Percentiles rank a stretch among this genome's conserved stretches.
Conservation (phyloP, 2,113 vertebrate species). For the Burhinus oedicnemus region DNA sequence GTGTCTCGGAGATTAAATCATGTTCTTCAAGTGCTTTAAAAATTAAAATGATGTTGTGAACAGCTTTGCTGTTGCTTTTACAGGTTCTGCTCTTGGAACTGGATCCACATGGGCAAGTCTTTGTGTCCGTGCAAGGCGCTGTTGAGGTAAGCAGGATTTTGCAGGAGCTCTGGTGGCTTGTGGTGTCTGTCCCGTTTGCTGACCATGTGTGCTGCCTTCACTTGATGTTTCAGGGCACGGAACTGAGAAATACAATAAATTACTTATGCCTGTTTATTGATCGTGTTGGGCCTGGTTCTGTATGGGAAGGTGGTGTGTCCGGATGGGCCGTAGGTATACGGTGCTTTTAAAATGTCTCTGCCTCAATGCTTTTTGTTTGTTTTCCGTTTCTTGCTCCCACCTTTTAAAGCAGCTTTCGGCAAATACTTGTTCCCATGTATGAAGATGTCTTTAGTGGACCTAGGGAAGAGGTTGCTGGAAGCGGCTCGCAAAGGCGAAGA, state of each 20-base stretch:
- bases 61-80: neutral
- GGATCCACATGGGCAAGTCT: neutral
- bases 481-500: constrained; percentile 91
- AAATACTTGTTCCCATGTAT: constrained; percentile 33
- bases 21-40: neutral
- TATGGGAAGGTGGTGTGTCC: neutral
- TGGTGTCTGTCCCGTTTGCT: too few relatives aligned
- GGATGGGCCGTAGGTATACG: neutral
- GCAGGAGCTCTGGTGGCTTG: neutral
- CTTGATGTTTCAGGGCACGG: neutral
- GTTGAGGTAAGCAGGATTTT: neutral
- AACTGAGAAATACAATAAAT: neutral
- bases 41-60: neutral
- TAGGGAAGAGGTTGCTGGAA: constrained; percentile 91
- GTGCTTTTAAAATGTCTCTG: neutral
- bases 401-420: constrained; percentile 25
- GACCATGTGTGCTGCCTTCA: neutral
- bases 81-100: neutral
- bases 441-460: constrained; percentile 92
- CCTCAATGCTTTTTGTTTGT: neutral
- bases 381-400: neutral
- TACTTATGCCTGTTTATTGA: neutral
- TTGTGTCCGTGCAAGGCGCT: neutral
- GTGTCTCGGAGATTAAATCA: neutral
- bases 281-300: too few relatives aligned